Base-by-base conservation (phyloP, 1,140 invertebrate species). In the Plutomurus gul region DNA sequence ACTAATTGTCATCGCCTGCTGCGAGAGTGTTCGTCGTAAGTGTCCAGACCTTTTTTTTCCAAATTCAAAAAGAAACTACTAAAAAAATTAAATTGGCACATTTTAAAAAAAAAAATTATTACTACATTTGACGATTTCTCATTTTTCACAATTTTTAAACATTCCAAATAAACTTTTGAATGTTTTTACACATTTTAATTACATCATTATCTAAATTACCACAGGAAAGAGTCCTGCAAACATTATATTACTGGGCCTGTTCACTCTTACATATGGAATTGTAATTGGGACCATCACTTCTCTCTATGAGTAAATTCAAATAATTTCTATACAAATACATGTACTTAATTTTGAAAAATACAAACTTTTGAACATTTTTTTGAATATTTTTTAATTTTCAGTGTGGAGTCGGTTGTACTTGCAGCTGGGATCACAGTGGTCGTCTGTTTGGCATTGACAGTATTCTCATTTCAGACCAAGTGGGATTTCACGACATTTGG, bases 1-100 rank as follows among this genome's bases (percentile, higher is more conserved):
- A 16, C 86, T 98, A 78, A 91, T 98, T 51, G 89, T 90, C 16
- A 91, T 99, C 90, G 91, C 93, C 7, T 99, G 96, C 85, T 98
- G 95, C 87, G 90, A 90, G 30, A 90, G 89, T 84, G 40, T 97
- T 0, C 89, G 96, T 43, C 90, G 96, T 25, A 92, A 91, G 84
- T 90, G 92, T 47, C n/a, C n/a, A n/a, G n/a, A n/a, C n/a, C n/a
- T n/a, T n/a, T n/a, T n/a, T n/a, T n/a, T n/a, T n/a, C n/a, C n/a
- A n/a, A n/a, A n/a, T n/a, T n/a, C n/a, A n/a, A n/a, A n/a, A n/a
- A n/a, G n/a, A n/a, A n/a, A n/a, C n/a, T n/a, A n/a, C n/a, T n/a
- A n/a, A n/a, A n/a, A n/a, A n/a, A n/a, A n/a, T n/a, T n/a, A n/a
- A n/a, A n/a, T n/a, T n/a, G n/a, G n/a, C n/a, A n/a, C n/a, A n/a